A percentile compares a stretch with the other conserved stretches of the same genome.
phyloP scores from a whole-genome alignment of 2,888 invertebrate genomes.

The Ormia ochracea region DNA sequence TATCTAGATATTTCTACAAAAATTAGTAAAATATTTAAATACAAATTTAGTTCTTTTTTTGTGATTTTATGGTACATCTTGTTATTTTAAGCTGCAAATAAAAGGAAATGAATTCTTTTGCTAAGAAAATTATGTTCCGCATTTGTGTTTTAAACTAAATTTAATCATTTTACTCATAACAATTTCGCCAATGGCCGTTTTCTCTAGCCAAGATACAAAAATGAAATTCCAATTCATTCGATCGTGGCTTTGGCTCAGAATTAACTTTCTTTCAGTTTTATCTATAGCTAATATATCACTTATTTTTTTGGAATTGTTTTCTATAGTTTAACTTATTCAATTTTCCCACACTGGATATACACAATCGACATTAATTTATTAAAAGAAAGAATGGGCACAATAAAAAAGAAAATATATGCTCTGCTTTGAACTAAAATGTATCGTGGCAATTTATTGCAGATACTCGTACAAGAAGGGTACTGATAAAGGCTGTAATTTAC shows the following conservation, averaged over 20 bases:
- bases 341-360: conserved; percentile 32
- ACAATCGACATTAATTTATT: conserved; percentile 4
- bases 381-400: conserved; percentile 33
- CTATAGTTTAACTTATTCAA: background rate
- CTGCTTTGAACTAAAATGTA: background rate
- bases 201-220: background rate
- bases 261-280: conserved; percentile 39
- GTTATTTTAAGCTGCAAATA: background rate
- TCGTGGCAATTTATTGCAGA: background rate
- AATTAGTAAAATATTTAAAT: background rate
- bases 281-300: conserved; percentile 18
- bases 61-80: background rate
- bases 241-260: conserved; percentile 8
- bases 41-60: no score
- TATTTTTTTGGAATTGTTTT: conserved; percentile 11
- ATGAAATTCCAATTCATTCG: background rate
- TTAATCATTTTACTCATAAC: background rate
- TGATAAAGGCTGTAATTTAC: background rate
- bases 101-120: no score
- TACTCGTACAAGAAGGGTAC: conserved; percentile 6
- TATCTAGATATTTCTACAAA: background rate
- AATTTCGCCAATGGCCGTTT: no score
- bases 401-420: background rate
- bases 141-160: no score
- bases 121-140: no score